Conservation (phyloP, 2,113 vertebrate species). For the Probosciger aterrimus region DNA sequence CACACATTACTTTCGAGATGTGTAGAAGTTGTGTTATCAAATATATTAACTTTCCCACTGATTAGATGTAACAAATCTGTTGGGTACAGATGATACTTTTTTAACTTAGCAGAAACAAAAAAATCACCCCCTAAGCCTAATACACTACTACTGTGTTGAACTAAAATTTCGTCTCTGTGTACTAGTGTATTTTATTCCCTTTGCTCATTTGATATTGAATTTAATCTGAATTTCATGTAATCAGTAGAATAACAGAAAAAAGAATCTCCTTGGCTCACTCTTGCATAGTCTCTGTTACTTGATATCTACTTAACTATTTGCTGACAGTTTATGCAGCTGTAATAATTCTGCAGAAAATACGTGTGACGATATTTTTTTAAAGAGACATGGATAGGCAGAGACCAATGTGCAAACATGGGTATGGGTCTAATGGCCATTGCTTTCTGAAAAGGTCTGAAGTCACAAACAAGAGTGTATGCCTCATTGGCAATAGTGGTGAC, state of each 20-base stretch:
- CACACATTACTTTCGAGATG: background rate
- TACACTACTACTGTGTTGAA: background rate
- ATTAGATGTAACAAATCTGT: background rate
- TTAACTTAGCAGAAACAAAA: background rate
- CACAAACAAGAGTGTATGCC: background rate
- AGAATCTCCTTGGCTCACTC: background rate
- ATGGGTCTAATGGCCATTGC: background rate
- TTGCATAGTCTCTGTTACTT: background rate
- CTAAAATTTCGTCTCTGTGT: background rate
- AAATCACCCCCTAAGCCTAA: background rate
- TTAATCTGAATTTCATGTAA: background rate
- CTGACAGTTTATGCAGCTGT: background rate
- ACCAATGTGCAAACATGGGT: rapidly evolving
- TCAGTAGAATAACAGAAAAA: background rate
- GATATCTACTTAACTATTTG: background rate
- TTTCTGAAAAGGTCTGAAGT: background rate
- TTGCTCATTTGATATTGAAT: background rate
- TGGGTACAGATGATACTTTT: background rate
- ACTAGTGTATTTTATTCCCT: background rate
- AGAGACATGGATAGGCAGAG: background rate
- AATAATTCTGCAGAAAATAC: rapidly evolving
- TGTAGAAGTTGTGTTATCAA: background rate
- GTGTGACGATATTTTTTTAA: background rate
- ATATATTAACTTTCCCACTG: background rate
- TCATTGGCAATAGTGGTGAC: rapidly evolving